Evolutionary conservation across 2,888 invertebrate species (phyloP).

Genomic region (Zonitis immaculata): DNA sequence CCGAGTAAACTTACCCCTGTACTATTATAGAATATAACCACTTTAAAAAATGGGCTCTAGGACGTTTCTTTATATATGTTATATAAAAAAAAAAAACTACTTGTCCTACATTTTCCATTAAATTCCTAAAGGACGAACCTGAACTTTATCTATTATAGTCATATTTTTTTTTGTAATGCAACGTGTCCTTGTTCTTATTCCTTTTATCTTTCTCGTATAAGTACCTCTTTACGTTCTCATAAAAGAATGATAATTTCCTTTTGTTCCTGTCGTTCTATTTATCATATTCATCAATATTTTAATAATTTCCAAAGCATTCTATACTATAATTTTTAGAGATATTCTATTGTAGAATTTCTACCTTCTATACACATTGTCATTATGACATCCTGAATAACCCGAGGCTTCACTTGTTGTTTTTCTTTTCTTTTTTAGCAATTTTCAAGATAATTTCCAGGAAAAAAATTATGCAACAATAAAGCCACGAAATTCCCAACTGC

Average conservation of each 20-base stretch:
- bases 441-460: too few relatives aligned
- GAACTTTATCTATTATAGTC: neutral
- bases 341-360: slow-evolving; percentile 1
- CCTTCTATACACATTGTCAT: neutral
- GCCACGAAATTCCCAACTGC: slow-evolving; percentile 16
- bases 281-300: too few relatives aligned
- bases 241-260: too few relatives aligned
- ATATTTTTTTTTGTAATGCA: neutral
- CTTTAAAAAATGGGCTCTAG: slow-evolving; percentile 21
- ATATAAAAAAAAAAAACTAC: too few relatives aligned
- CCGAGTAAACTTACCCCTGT: slow-evolving; percentile 30
- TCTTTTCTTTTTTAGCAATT: too few relatives aligned
- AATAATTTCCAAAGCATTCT: too few relatives aligned
- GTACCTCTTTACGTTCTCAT: too few relatives aligned
- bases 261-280: too few relatives aligned
- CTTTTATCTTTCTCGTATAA: too few relatives aligned
- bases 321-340: neutral
- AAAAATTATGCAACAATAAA: slow-evolving; percentile 1
- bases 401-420: neutral
- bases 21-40: neutral
- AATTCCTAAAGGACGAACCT: slow-evolving; percentile 5
- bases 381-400: neutral
- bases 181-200: neutral
- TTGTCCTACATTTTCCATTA: slow-evolving; percentile 23
- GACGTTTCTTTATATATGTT: slow-evolving; percentile 21